A percentile compares a stretch with the other conserved stretches of the same genome.
Conservation (phyloP, 2,888 invertebrate genomes). For the Ligdia adustata region DNA sequence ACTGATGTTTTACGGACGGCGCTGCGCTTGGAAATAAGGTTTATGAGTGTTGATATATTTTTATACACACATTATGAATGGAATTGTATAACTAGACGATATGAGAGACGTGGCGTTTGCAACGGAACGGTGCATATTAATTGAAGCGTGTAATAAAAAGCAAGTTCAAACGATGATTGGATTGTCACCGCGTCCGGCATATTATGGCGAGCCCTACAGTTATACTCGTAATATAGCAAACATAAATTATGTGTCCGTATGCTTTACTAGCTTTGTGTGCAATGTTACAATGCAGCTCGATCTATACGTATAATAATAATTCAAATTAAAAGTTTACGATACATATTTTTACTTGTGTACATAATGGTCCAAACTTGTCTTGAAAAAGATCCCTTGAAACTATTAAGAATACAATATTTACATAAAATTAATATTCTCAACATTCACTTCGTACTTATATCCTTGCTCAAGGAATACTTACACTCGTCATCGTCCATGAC, state of each 20-base stretch:
- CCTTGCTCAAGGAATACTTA: no score
- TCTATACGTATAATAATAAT: no score
- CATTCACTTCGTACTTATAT: no score
- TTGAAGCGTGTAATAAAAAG: slow-evolving; percentile 40
- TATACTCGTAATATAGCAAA: no score
- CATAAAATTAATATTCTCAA: no score
- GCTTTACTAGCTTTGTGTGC: no score
- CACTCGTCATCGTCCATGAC: slow-evolving; percentile 4
- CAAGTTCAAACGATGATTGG: slow-evolving; percentile 31
- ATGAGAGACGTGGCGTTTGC: slow-evolving; percentile 31
- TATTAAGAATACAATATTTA: no score
- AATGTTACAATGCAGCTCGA: no score
- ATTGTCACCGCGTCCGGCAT: slow-evolving; percentile 29
- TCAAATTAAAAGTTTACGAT: no score
- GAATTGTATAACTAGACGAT: slow-evolving; percentile 47
- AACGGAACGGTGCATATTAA: slow-evolving; percentile 46
- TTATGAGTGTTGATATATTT: slow-evolving; percentile 45
- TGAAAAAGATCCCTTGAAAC: no score
- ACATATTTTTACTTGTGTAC: no score
- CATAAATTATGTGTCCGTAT: slow-evolving; percentile 4
- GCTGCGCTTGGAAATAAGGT: slow-evolving; percentile 47
- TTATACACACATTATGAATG: slow-evolving; percentile 39
- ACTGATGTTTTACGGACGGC: slow-evolving; percentile 46
- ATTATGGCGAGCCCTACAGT: slow-evolving; percentile 5
- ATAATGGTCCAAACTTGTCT: no score